These are phyloP conservation scores for Merodon equestris DNA, from an alignment of 2,888 invertebrate genomes.

Conservation along the genomic window DNA sequence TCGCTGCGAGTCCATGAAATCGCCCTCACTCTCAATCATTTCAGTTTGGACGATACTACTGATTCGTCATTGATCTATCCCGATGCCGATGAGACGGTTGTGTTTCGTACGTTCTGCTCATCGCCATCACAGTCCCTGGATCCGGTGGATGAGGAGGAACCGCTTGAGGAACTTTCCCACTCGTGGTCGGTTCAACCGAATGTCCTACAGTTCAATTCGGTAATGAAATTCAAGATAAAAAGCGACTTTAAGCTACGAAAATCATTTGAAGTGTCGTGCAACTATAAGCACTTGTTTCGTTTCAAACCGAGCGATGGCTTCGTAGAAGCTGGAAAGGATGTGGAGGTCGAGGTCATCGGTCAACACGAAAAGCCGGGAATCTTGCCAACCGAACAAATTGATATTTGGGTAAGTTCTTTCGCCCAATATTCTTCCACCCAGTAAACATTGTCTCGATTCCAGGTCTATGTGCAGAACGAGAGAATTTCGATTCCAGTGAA, in stretches of 20 bases:
- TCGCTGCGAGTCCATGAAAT: constrained; percentile 75
- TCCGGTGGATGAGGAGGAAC: constrained; percentile 72
- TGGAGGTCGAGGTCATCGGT: constrained; percentile 67
- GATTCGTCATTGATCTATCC: constrained; percentile 73
- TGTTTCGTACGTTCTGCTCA: constrained; percentile 76
- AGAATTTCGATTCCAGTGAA: constrained; percentile 75
- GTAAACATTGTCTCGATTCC: constrained; percentile 23
- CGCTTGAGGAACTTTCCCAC: constrained; percentile 69
- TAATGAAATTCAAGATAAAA: constrained; percentile 67
- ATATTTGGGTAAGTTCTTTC: constrained; percentile 71
- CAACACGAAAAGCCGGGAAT: constrained; percentile 50
- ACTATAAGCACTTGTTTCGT: constrained; percentile 71
- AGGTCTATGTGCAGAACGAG: constrained; percentile 75
- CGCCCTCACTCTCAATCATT: constrained; percentile 76
- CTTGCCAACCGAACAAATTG: constrained; percentile 68
- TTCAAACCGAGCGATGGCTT: constrained; percentile 74
- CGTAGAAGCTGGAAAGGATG: constrained; percentile 73
- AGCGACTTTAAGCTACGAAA: constrained; percentile 73
- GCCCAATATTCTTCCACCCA: not conserved
- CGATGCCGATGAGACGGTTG: constrained; percentile 76
- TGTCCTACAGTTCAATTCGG: constrained; percentile 70
- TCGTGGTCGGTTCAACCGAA: constrained; percentile 74
- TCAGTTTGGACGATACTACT: constrained; percentile 74
- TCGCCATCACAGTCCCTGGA: constrained; percentile 73
- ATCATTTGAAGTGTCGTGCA: constrained; percentile 74